Evolutionary conservation across 2,888 invertebrate genomes (phyloP).

Genomic region (Yponomeuta evonymella): DNA sequence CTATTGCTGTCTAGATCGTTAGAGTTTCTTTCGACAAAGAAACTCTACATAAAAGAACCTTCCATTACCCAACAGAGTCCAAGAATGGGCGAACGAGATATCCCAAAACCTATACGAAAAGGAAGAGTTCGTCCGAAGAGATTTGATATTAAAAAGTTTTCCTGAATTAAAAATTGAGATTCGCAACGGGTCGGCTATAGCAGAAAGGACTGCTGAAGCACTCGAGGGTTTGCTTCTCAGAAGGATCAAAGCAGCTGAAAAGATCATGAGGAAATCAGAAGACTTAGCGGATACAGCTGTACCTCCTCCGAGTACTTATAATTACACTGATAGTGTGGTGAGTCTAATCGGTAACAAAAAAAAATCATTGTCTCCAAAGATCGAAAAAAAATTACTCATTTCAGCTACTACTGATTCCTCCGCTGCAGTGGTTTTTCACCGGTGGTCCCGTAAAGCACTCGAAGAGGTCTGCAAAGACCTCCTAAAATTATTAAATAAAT

Average conservation of each 20-base stretch:
- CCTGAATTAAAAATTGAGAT: constrained; percentile 42
- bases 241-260: constrained; percentile 49
- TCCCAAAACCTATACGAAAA: constrained; percentile 42
- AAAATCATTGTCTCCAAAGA: no score
- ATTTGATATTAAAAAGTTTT: constrained; percentile 47
- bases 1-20: no score
- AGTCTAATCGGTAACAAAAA: constrained; percentile 28
- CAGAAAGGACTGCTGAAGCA: constrained; percentile 44
- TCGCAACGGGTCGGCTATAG: constrained; percentile 54
- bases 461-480: no score
- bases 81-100: constrained; percentile 56
- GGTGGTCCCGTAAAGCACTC: no score
- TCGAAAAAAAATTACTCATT: no score
- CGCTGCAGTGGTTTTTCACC: no score
- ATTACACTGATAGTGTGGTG: constrained; percentile 53
- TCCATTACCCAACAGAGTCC: constrained; percentile 37
- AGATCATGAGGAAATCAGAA: constrained; percentile 57
- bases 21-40: no score
- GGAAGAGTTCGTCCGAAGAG: constrained; percentile 46
- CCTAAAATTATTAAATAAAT: no score
- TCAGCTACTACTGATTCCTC: no score
- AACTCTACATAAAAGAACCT: neutral
- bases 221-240: constrained; percentile 46
- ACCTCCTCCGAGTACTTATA: constrained; percentile 22
- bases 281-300: constrained; percentile 37